Evolutionary conservation across 2,113 vertebrate species (phyloP).

Genomic region (Rhinogobius similis): DNA sequence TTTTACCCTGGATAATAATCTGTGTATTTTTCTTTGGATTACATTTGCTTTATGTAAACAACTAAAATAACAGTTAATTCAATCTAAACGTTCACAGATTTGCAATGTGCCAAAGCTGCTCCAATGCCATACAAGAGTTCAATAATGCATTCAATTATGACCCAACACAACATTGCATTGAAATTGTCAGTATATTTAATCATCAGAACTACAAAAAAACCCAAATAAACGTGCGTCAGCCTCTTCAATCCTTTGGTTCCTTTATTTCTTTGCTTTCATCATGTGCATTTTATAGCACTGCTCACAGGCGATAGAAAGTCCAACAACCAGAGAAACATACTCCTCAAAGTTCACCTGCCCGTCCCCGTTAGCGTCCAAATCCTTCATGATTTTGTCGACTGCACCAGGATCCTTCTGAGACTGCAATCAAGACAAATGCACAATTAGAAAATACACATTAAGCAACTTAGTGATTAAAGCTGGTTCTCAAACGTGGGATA

Average conservation of each 20-base stretch:
- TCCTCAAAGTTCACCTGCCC: constrained; percentile 93
- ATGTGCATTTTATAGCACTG: constrained; percentile 80
- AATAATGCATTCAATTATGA: too few relatives aligned
- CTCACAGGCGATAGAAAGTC: constrained; percentile 92
- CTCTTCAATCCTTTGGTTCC: background rate
- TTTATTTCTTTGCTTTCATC: constrained; percentile 47
- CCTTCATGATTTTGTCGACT: constrained; percentile 91
- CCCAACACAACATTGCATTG: constrained; percentile 13
- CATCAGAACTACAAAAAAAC: constrained; percentile 40
- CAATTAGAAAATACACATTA: background rate
- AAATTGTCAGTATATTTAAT: constrained; percentile 50
- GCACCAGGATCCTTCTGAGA: constrained; percentile 84
- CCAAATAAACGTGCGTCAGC: constrained; percentile 24
- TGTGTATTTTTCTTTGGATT: too few relatives aligned
- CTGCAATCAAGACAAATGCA: constrained; percentile 57
- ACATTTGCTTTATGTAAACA: too few relatives aligned
- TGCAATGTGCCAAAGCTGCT: too few relatives aligned
- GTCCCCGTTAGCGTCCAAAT: constrained; percentile 87
- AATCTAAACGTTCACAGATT: too few relatives aligned
- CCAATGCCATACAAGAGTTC: too few relatives aligned
- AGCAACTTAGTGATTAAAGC: background rate
- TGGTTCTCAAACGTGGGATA: background rate
- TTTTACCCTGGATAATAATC: too few relatives aligned
- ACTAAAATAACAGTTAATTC: too few relatives aligned
- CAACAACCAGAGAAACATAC: constrained; percentile 90